Evolutionary conservation across 2,113 vertebrate genomes (phyloP), one percentile per base, ranked within the genome.

Genomic region (Percina caprodes): DNA sequence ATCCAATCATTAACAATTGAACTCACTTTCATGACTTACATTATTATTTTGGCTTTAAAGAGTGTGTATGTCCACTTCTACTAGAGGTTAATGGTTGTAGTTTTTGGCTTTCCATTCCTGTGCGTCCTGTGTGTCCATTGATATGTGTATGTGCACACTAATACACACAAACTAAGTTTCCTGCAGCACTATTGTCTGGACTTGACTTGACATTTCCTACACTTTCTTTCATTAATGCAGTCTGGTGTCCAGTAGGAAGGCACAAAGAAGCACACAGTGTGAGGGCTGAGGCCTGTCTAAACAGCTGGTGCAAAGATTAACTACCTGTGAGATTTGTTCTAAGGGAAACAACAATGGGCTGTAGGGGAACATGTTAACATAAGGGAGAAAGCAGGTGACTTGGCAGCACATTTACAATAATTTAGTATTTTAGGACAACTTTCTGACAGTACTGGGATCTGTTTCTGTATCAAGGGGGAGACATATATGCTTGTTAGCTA

Each of bases 281-380:
- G 72, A 72, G 65, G 48, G 70, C 76, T 49, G 70, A 80, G 63
- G 69, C 45, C 79, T 69, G 76, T 89, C 83, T 67, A 86, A 89
- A 88, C 80, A 87, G 86, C 69, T 62, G 77, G 60, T 58, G 48
- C 74, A 74, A 66, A 88, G 80, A 87, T 88, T 70, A 90, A 87
- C 76, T 75, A 78, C 82, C 74, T 76, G 54, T 15, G 84, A 84
- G 84, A 69, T 68, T 61, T 68, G 74, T 52, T 54, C 52, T 56
- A 54, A 54, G 85, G 82, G 69, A 67, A 69, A 83, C 65, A 63
- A 82, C 78, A 82, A 51, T 19, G 58, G 59, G 58, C 63, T 42
- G 75, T 11, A 12, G 55, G 66, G 69, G 54, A 72, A 68, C 55
- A 13, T 58, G 71, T 83, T 69, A 73, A 72, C 75, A 69, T 39